Base-by-base conservation (phyloP, 2,888 invertebrate species). In the Drosophila testacea region DNA sequence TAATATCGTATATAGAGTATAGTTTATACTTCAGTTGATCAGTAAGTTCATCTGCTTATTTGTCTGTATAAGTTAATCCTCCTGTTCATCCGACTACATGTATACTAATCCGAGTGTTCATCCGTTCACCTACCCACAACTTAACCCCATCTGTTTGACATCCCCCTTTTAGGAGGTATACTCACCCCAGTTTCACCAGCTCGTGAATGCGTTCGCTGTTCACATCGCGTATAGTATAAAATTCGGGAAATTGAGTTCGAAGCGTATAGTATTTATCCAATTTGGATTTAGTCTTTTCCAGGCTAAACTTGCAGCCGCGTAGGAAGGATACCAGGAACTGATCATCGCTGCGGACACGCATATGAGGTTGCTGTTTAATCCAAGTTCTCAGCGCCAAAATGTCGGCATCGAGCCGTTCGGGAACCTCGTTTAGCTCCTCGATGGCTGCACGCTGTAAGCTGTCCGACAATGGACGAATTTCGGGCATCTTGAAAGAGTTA, bases 181-280 rank as follows among this genome's bases (percentile, higher is more conserved):
- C 78, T 77, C 56, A 90, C 89, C 91, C 90, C 44, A 86, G 59
- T 54, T 59, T 48, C 5, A 89, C 13, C 2, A 86, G 44, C 16
- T 89, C 87, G 41, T 62, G 63, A 2, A 81, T 34, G 6, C 73
- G 76, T 4, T 81, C 64, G 62, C 78, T 83, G 16, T 85, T 73
- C 13, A 90, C 81, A 72, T 90, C 77, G 10, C 83, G 70, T 64
- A 90, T 83, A 4, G 69, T 91, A 76, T 94, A 94, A 67, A 94
- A 92, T 73, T 95, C 94, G 0, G 95, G 94, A n/a, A 94, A 92
- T 51, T 93, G 90, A 0, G 93, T 92, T 81, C 93, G 93, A 57
- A 91, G 61, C 0, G 94, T 94, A 78, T 94, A 94, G 82, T 93
- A 95, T 88, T 93, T 93, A 62, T 94, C 94, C n/a, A 94, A 69